Conservation (phyloP, 1,140 invertebrate genomes). For the Oncopeltus fasciatus region DNA sequence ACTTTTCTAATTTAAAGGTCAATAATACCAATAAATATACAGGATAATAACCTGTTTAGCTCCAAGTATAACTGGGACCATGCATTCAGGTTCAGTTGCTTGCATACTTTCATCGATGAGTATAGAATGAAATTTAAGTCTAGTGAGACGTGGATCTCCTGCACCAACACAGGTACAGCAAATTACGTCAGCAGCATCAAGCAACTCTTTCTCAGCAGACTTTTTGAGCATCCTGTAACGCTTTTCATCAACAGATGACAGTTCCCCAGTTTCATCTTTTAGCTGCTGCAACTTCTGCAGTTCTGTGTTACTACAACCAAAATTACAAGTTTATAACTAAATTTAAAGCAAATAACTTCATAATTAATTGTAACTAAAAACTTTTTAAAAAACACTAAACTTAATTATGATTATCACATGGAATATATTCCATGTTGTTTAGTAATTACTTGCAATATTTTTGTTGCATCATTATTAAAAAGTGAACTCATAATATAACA, state of each 20-base stretch:
- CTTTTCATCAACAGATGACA: slow-evolving; percentile 87
- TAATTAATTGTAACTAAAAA: too few species aligned
- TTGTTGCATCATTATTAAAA: too few species aligned
- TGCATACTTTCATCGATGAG: slow-evolving; percentile 95
- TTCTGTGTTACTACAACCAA: slow-evolving; percentile 66
- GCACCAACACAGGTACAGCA: slow-evolving; percentile 98
- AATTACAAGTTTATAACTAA: too few species aligned
- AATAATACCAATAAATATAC: neutral
- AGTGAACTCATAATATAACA: too few species aligned
- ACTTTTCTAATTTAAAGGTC: neutral
- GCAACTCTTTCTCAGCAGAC: slow-evolving; percentile 76
- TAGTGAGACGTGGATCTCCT: slow-evolving; percentile 79
- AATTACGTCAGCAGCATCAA: slow-evolving; percentile 95
- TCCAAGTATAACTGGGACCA: slow-evolving; percentile 97
- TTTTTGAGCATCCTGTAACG: slow-evolving; percentile 84
- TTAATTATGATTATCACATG: too few species aligned
- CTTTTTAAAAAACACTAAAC: too few species aligned
- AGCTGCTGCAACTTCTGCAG: slow-evolving; percentile 90
- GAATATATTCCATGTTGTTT: too few species aligned
- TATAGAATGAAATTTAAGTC: slow-evolving; percentile 92
- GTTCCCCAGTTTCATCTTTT: slow-evolving; percentile 92
- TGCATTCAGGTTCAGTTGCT: slow-evolving; percentile 94
- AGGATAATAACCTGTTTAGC: slow-evolving; percentile 50
- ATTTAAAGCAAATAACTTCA: too few species aligned
- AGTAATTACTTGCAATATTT: too few species aligned